A percentile compares a stretch with the other conserved stretches of the same genome.
Evolutionary conservation across 2,113 vertebrate species (phyloP).

Genomic region (Salvelinus fontinalis): DNA sequence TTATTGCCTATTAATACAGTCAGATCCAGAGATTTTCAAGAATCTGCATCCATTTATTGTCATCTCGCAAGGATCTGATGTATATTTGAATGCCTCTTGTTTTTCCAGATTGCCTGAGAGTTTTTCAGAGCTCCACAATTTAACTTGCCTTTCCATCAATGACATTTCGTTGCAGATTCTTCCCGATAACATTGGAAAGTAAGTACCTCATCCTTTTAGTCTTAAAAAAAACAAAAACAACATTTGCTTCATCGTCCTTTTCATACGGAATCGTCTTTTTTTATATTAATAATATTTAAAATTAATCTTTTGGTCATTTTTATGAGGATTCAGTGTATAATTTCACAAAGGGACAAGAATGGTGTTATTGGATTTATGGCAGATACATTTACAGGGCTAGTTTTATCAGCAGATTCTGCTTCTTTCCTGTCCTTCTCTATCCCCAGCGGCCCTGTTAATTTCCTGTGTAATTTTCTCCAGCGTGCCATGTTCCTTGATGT

Average conservation of each 20-base stretch:
- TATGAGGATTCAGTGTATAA: not conserved
- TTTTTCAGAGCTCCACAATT: conserved; percentile 91
- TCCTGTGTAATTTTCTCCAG: conserved; percentile 51
- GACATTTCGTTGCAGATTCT: conserved; percentile 95
- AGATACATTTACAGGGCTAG: not conserved
- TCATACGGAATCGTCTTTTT: no score
- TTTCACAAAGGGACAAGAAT: not conserved
- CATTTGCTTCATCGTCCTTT: no score
- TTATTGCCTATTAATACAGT: no score
- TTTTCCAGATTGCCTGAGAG: conserved; percentile 89
- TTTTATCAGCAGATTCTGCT: not conserved
- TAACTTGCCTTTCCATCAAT: conserved; percentile 97
- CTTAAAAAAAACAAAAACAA: no score
- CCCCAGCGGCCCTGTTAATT: conserved; percentile 20
- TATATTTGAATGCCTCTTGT: conserved; percentile 6
- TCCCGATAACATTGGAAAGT: conserved; percentile 99
- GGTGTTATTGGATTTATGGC: not conserved
- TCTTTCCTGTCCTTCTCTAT: conserved; percentile 2
- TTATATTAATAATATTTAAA: no score
- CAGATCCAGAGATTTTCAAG: not conserved
- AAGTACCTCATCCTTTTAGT: conserved; percentile 66
- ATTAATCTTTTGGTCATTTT: not conserved
- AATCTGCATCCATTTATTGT: not conserved
- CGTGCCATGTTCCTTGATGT: not conserved
- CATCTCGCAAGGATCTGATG: not conserved